Evolutionary conservation across 2,888 invertebrate species (phyloP).

Genomic region (Morpho helenor): DNA sequence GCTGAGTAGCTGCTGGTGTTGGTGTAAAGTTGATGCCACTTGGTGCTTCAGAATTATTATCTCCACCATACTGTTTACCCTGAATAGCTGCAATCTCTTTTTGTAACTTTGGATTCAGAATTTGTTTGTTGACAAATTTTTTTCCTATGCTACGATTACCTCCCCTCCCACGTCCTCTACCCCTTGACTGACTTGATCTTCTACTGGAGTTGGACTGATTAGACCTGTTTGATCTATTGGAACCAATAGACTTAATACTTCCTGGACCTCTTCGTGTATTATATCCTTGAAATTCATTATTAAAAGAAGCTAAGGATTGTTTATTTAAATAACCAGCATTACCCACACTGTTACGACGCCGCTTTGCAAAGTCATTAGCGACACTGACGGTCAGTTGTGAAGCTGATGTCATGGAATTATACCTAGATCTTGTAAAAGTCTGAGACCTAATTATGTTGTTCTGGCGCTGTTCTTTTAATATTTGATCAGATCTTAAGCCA

Average conservation of each 20-base stretch:
- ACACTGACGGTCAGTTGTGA: conserved; percentile 69
- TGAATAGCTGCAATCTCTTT: conserved; percentile 71
- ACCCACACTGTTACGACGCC: conserved; percentile 65
- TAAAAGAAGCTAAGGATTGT: conserved; percentile 61
- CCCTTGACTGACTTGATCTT: conserved; percentile 41
- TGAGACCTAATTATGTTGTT: conserved; percentile 63
- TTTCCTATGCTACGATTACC: conserved; percentile 52
- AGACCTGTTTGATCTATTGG: conserved; percentile 54
- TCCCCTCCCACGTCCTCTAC: conserved; percentile 58
- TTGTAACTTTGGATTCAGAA: conserved; percentile 63
- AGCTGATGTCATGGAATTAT: conserved; percentile 59
- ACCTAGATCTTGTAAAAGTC: conserved; percentile 68
- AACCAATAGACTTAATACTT: conserved; percentile 66
- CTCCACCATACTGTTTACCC: conserved; percentile 48
- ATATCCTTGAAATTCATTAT: conserved; percentile 55
- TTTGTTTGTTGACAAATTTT: conserved; percentile 62
- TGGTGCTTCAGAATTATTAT: conserved; percentile 27
- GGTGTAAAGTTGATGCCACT: conserved; percentile 52
- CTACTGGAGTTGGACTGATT: conserved; percentile 49
- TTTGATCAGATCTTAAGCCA: conserved; percentile 71
- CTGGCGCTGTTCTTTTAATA: conserved; percentile 55
- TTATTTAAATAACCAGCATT: conserved; percentile 59
- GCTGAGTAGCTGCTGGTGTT: conserved; percentile 60
- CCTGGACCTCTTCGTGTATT: conserved; percentile 59
- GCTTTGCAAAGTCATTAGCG: conserved; percentile 62